Percentiles rank a stretch among this genome's conserved stretches.
Conservation (phyloP, 2,113 vertebrate genomes). For the Hyaena hyaena region DNA sequence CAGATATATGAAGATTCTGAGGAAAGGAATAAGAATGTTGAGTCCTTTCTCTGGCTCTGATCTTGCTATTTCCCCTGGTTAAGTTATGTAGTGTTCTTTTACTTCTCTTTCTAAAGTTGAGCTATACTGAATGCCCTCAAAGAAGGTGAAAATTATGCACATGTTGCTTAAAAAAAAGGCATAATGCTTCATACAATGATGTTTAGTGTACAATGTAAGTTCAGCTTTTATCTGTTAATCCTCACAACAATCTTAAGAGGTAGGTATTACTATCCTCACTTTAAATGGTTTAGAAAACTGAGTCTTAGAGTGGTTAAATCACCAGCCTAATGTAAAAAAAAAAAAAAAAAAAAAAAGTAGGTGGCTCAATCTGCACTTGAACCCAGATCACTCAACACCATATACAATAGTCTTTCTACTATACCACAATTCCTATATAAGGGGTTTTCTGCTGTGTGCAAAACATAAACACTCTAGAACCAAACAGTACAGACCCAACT, state of each 20-base stretch:
- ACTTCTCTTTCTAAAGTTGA: constrained; percentile 34
- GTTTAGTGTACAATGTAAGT: not conserved
- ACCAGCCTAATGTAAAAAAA: not conserved
- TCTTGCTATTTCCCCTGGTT: not conserved
- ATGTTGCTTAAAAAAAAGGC: constrained; percentile 7
- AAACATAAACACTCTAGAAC: not conserved
- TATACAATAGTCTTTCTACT: not conserved
- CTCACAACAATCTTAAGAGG: not conserved
- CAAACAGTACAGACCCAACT: not conserved
- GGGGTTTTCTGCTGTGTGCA: not conserved
- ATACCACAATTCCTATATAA: not conserved
- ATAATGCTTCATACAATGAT: not conserved
- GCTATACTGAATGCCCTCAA: not conserved
- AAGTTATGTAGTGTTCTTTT: constrained; percentile 16
- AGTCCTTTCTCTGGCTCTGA: constrained; percentile 37
- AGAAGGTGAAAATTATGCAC: constrained; percentile 20
- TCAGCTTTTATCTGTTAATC: constrained; percentile 19
- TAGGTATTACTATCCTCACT: not conserved
- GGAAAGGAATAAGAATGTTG: constrained; percentile 9
- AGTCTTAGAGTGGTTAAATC: not conserved
- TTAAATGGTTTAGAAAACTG: constrained; percentile 41
- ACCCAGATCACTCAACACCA: not conserved
- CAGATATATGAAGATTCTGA: not conserved
- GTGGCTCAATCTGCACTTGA: constrained; percentile 28
- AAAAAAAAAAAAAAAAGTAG: not conserved